These are phyloP conservation scores for Lasioglossum albipes DNA, from an alignment of 1,140 invertebrate species.

Conservation along the genomic window DNA sequence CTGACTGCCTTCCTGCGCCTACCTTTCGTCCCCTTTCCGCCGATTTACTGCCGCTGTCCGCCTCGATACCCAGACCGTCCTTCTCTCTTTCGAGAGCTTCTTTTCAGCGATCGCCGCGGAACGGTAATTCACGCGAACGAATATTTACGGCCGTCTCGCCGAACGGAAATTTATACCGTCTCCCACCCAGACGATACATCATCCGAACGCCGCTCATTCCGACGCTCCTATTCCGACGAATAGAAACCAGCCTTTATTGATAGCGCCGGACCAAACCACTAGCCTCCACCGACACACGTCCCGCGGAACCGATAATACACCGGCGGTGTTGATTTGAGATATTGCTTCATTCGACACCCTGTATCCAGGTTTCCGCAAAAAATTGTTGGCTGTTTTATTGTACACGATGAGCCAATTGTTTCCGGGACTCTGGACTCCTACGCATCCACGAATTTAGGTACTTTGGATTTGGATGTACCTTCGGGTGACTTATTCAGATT, in stretches of 20 bases:
- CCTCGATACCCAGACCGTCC: not conserved
- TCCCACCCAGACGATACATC: conserved; percentile 14
- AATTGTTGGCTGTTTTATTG: too few species aligned
- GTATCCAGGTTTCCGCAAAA: too few species aligned
- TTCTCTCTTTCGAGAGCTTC: not conserved
- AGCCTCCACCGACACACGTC: not conserved
- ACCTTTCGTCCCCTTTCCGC: not conserved
- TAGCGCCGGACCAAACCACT: not conserved
- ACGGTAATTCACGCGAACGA: conserved; percentile 31
- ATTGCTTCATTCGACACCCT: too few species aligned
- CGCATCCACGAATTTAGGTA: too few species aligned
- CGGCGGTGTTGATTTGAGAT: too few species aligned
- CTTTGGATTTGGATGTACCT: too few species aligned
- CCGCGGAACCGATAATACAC: too few species aligned
- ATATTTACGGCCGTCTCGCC: conserved; percentile 30
- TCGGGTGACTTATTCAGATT: too few species aligned
- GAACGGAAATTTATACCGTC: conserved; percentile 30
- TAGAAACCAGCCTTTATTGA: conserved; percentile 24
- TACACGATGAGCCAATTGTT: too few species aligned
- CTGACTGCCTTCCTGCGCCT: not conserved
- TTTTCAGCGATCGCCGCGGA: conserved; percentile 12
- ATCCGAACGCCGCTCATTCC: not conserved
- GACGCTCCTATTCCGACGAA: conserved; percentile 27
- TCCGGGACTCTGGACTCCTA: too few species aligned
- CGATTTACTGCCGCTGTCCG: conserved; percentile 15